Base-by-base conservation (phyloP, 2,797 vertebrate genomes). In the Ptychobarbus kaznakovi region DNA sequence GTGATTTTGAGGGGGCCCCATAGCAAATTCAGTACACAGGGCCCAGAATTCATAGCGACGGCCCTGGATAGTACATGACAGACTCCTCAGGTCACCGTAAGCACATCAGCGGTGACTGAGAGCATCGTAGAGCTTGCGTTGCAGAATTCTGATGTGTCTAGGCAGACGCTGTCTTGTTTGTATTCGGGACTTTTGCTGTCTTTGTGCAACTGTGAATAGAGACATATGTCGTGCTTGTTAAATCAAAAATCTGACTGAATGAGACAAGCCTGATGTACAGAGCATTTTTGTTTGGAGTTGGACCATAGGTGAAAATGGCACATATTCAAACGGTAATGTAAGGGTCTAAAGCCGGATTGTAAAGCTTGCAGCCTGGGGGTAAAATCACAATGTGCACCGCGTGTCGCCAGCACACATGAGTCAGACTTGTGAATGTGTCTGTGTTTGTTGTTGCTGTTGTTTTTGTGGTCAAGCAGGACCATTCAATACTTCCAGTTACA, bases 201-300 rank as follows among this genome's bases (percentile, higher is more conserved):
- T 83, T 74, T 65, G 73, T 75, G 80, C 68, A 42, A 75, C 68
- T 86, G 51, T 83, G 75, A 87, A 87, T 80, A 82, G 56, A 87
- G 78, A 63, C 63, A 70, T 69, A 82, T 82, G 73, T 81, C 83
- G 28, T 61, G 53, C 38, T 66, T 82, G 46, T 84, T 80, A 51
- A 86, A 86, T 83, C 11, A 16, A 70, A 51, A 86, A 85, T 85
- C 18, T 51, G 70, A 86, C n/a, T 68, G 80, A 72, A 74, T 42
- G 28, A 85, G 80, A 83, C 72, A 49, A 86, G 63, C n/a, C 74
- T 68, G 61, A 51, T 25, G 35, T 68, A 16, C 49, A 38, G 42
- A 40, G 63, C 13, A 73, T 56, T 58, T 56, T 53, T 32, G 68
- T 44, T 40, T 53, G n/a, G n/a, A n/a, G n/a, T n/a, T n/a, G 8